Evolutionary conservation across 2,797 vertebrate genomes (phyloP).

Genomic region (Malacoraja senta): DNA sequence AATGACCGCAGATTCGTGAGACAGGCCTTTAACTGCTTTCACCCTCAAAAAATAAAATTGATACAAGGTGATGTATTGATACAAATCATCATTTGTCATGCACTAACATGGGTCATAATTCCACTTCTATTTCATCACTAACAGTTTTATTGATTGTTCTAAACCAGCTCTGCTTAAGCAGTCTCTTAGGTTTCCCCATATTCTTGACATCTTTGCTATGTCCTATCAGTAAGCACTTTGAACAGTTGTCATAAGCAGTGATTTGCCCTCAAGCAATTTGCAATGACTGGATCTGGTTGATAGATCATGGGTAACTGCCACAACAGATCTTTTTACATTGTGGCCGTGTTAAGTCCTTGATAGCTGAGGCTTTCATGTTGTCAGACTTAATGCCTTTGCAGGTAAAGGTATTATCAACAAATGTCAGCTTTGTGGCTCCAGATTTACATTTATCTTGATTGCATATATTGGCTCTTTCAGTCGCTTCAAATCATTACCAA

Average conservation of each 20-base stretch:
- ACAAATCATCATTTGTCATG: not conserved
- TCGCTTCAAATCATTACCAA: not conserved
- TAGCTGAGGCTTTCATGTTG: constrained; percentile 13
- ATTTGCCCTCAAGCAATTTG: not conserved
- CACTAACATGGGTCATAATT: not conserved
- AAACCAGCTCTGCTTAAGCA: not conserved
- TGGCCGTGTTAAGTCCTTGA: not conserved
- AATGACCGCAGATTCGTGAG: too few species aligned
- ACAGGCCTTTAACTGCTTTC: not conserved
- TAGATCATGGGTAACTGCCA: too few species aligned
- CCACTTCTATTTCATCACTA: not conserved
- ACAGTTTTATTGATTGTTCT: not conserved
- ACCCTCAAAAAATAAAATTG: not conserved
- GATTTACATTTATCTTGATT: constrained; percentile 12
- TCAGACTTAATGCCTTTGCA: not conserved
- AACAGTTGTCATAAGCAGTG: not conserved
- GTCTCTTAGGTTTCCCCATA: too few species aligned
- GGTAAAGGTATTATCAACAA: constrained; percentile 23
- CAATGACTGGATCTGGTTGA: not conserved
- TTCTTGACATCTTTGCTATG: not conserved
- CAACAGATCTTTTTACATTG: not conserved
- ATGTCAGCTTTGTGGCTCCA: not conserved
- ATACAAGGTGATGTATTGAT: not conserved
- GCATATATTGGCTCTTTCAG: not conserved
- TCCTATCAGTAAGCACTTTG: not conserved